Conservation (phyloP, 1,140 invertebrate species). For the Wiebesia pumilae region DNA sequence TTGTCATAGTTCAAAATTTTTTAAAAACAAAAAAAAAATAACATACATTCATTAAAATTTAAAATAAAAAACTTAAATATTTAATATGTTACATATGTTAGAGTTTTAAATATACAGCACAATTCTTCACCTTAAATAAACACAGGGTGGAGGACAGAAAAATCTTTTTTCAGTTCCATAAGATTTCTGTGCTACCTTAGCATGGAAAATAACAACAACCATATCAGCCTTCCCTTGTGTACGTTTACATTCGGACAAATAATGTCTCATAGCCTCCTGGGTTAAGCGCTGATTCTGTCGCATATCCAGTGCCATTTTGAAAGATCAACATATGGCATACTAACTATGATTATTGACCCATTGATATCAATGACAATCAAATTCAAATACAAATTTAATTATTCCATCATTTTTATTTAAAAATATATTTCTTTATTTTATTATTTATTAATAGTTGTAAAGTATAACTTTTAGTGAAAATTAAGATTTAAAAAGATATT, state of each 20-base stretch:
- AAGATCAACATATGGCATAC: slow-evolving; percentile 36
- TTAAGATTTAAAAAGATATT: neutral
- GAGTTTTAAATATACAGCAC: neutral
- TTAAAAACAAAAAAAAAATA: neutral
- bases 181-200: slow-evolving; percentile 99
- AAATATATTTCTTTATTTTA: neutral
- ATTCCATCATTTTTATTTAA: neutral
- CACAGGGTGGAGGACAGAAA: slow-evolving; percentile 99
- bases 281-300: slow-evolving; percentile 84
- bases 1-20: too few relatives aligned
- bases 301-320: slow-evolving; percentile 51
- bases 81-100: too few relatives aligned
- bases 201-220: slow-evolving; percentile 97
- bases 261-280: slow-evolving; percentile 95
- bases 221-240: slow-evolving; percentile 91
- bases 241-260: slow-evolving; percentile 75
- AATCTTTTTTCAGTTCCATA: slow-evolving; percentile 99
- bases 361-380: neutral
- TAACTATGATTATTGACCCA: neutral
- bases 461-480: neutral
- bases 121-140: slow-evolving; percentile 83
- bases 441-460: neutral
- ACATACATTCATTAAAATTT: neutral
- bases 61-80: neutral
- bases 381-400: neutral